Evolutionary conservation across 1,140 invertebrate genomes (phyloP).

Genomic region (Ridgeia piscesae): DNA sequence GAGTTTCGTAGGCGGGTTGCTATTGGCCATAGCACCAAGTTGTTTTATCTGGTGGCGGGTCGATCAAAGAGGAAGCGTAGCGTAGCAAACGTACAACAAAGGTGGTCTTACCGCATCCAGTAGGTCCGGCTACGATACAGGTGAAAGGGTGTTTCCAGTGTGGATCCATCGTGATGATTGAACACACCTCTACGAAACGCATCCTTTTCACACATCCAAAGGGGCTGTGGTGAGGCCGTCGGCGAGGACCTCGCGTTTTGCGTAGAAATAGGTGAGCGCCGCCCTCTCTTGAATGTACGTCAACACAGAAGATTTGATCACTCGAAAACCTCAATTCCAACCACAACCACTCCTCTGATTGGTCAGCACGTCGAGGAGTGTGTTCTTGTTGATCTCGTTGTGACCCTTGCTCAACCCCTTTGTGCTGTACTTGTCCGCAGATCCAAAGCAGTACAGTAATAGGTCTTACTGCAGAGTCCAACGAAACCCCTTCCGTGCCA

Average conservation of each 20-base stretch:
- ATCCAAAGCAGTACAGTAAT: slow-evolving; percentile 9
- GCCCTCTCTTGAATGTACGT: neutral
- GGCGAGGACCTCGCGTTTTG: neutral
- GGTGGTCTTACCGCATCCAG: neutral
- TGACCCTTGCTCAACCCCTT: neutral
- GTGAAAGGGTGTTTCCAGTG: slow-evolving; percentile 1
- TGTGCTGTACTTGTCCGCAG: neutral
- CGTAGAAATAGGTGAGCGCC: neutral
- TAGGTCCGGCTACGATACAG: slow-evolving; percentile 14
- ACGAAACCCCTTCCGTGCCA: neutral
- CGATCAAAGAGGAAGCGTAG: neutral
- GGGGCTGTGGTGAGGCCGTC: neutral
- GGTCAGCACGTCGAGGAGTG: neutral
- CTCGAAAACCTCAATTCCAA: neutral
- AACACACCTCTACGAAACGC: neutral
- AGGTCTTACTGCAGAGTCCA: slow-evolving; percentile 3
- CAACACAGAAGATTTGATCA: neutral
- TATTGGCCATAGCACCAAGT: neutral
- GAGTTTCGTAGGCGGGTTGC: neutral
- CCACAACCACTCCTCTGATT: neutral
- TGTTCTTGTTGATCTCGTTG: neutral
- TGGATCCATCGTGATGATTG: neutral
- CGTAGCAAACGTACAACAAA: neutral
- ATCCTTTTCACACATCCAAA: neutral
- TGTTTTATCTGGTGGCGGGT: neutral